Conservation (phyloP, 2,888 invertebrate species). For the Ormyrus rosae region DNA sequence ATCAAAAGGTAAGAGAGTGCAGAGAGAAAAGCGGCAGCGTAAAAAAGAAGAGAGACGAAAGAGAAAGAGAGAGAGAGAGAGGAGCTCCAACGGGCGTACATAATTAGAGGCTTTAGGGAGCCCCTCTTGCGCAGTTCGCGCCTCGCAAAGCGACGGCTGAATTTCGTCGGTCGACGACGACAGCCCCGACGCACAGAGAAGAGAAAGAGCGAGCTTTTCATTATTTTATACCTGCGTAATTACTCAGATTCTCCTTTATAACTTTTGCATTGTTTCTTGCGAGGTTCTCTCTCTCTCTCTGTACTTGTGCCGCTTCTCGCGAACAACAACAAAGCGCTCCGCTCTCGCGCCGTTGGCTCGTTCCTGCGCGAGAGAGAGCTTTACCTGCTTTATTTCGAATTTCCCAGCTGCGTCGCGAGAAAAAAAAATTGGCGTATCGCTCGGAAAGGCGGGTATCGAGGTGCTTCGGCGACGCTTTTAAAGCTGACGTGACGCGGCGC, state of each 20-base stretch:
- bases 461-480: too few species aligned
- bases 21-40: neutral
- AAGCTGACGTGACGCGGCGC: too few species aligned
- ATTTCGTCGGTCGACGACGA: neutral
- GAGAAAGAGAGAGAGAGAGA: too few species aligned
- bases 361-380: too few species aligned
- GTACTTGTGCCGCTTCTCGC: too few species aligned
- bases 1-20: neutral
- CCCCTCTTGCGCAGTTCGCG: conserved; percentile 12
- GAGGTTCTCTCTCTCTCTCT: neutral
- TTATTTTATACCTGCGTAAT: conserved; percentile 34
- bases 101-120: conserved; percentile 18
- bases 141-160: conserved; percentile 11
- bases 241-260: conserved; percentile 22
- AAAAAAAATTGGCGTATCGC: too few species aligned
- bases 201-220: conserved; percentile 16
- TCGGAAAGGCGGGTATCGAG: too few species aligned
- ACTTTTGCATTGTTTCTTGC: conserved; percentile 15
- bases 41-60: neutral
- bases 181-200: conserved; percentile 5
- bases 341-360: too few species aligned
- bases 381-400: too few species aligned
- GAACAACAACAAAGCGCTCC: too few species aligned
- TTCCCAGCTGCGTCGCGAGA: too few species aligned
- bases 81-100: conserved; percentile 18